Base-by-base conservation (phyloP, 2,797 vertebrate species). In the Labroides dimidiatus region DNA sequence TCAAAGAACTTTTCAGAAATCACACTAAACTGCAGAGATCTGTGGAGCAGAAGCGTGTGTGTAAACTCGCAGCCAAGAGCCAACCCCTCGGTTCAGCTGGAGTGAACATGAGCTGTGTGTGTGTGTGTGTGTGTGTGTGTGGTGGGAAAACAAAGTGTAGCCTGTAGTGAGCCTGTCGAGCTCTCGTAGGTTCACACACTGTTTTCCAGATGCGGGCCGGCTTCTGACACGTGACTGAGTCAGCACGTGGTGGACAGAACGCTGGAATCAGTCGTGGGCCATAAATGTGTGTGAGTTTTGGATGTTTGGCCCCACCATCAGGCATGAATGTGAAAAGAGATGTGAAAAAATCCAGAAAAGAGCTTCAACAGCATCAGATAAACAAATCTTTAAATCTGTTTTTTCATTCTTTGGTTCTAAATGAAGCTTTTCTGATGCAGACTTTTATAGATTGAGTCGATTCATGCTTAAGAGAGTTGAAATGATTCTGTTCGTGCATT, bases 191-290 rank as follows among this genome's bases (percentile, higher is more conserved):
- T 36, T 43, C 17, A 1, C 14, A 14, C 27, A 42, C 41, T 36
- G 10, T 19, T 1, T 50, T 62, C 58, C 68, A 78, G 74, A 75
- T 67, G 61, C 27, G 42, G 36, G 11, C 42, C 0, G 4, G 9
- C 24, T 33, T 16, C 15, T 41, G 54, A 56, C 69, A 64, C 14
- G 39, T 70, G 71, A 64, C 23, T 0, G 39, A 58, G 50, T 6
- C 4, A 10, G 37, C 55, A 44, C 14, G 13, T 52, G 47, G 13
- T 1, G 12, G 17, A 42, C 6, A 12, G 36, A n/a, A 11, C n/a
- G 48, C 16, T 12, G 17, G n/a, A 33, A 30, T 63, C 63, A 56
- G 53, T 61, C 21, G 66, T 8, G 9, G 2, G 51, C 20, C 50
- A 43, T 72, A 67, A 60, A 72, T 69, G 52, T 33, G 1, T 1